Conservation (phyloP, 1,140 invertebrate species). For the Bilobella aurantiaca region DNA sequence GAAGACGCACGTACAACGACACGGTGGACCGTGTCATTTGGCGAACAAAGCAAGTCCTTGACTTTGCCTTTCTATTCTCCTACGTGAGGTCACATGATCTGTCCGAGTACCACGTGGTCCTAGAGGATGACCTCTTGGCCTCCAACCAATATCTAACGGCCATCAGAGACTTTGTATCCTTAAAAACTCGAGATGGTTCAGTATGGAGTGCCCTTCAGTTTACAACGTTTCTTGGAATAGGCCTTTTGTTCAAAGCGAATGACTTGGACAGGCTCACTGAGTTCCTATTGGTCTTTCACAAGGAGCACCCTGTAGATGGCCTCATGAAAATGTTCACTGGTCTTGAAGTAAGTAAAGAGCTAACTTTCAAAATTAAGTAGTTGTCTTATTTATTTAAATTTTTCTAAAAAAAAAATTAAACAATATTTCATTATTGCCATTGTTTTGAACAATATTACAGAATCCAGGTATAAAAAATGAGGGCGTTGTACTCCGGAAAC, state of each 20-base stretch:
- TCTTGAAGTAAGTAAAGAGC: neutral
- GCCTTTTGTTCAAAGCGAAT: conserved; percentile 19
- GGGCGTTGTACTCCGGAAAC: conserved; percentile 16
- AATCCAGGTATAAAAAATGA: conserved; percentile 17
- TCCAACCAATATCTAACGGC: conserved; percentile 24
- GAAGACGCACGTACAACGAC: conserved; percentile 29
- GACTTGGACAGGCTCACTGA: conserved; percentile 22
- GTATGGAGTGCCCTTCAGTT: conserved; percentile 31
- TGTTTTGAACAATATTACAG: neutral
- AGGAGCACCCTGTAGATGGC: conserved; percentile 31
- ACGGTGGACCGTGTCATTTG: conserved; percentile 23
- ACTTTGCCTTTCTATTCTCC: conserved; percentile 31
- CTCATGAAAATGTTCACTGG: conserved; percentile 19
- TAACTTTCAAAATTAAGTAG: neutral
- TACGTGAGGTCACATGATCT: conserved; percentile 14
- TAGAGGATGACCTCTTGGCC: conserved; percentile 32
- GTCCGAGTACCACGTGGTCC: conserved; percentile 27
- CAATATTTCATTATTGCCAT: neutral
- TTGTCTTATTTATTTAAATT: neutral
- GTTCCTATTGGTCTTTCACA: conserved; percentile 29
- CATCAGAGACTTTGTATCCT: conserved; percentile 20
- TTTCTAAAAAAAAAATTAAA: neutral
- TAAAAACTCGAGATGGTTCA: neutral
- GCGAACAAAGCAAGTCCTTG: conserved; percentile 33
- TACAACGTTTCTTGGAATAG: conserved; percentile 28